Percentiles rank a stretch among this genome's conserved stretches.
These are phyloP conservation scores for Falco punctatus DNA, from an alignment of 2,113 vertebrate species.

Conservation along the genomic window DNA sequence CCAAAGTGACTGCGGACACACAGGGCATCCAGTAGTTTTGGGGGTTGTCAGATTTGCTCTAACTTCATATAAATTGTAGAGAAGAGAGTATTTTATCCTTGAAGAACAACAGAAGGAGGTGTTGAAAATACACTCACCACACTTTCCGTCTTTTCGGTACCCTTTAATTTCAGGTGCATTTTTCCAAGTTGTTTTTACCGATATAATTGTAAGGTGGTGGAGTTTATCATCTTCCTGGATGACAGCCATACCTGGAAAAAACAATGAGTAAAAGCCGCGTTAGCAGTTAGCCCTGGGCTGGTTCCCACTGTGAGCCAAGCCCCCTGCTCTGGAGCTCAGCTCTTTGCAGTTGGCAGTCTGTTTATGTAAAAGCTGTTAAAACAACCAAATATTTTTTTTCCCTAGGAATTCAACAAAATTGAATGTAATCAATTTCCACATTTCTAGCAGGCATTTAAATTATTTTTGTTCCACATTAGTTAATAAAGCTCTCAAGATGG, in stretches of 20 bases:
- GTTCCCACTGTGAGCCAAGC: neutral
- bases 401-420: neutral
- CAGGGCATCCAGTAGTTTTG: neutral
- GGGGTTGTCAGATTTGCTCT: neutral
- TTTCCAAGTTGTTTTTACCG: constrained; percentile 9
- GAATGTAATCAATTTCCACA: neutral
- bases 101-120: neutral
- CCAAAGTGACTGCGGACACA: neutral
- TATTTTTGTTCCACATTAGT: neutral
- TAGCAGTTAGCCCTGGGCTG: constrained; percentile 39
- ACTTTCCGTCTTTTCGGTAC: neutral
- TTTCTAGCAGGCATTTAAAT: neutral
- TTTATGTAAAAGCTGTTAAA: constrained; percentile 48
- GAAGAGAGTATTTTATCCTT: neutral
- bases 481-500: neutral
- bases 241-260: constrained; percentile 32
- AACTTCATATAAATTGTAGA: neutral
- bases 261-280: neutral
- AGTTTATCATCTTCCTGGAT: constrained; percentile 30
- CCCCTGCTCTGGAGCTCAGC: neutral
- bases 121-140: neutral
- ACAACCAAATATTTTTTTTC: neutral
- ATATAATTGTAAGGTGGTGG: constrained; percentile 49
- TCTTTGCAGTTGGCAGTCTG: constrained; percentile 12
- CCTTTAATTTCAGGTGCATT: constrained; percentile 17